Evolutionary conservation across 2,888 invertebrate genomes (phyloP), one percentile per base, ranked within the genome.

Genomic region (Ptilodon capucinus): DNA sequence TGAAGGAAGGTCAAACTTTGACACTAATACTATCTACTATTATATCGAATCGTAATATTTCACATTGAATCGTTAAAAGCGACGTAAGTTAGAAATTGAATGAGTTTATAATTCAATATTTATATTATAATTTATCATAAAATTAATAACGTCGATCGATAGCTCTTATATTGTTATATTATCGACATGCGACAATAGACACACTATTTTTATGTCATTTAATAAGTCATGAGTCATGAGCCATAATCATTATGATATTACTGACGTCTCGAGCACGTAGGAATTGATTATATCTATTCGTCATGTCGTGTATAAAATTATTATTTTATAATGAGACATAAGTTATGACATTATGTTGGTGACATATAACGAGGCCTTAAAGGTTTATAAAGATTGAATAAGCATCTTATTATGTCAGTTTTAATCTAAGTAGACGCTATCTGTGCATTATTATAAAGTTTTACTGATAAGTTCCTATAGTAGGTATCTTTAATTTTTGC

Each of bases 31-130:
- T n/a, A n/a, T 7, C 13, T 40, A n/a, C 39, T 25, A 40, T 40
- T 25, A 9, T 16, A 21, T 14, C 23, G n/a, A 25, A 13, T 25
- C 11, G 16, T 38, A 16, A 46, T 42, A 51, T 51, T 57, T 41
- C 50, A 53, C 50, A 52, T 45, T 46, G 30, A 46, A 50, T 52
- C 48, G 48, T 50, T 46, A 50, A 52, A 44, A 56, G 50, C 42
- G 51, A 40, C 32, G 44, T 35, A 46, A 23, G 11, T 35, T 30
- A 21, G 17, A 41, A 41, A 41, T 42, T 21, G 35, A 48, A 14
- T 21, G 35, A 48, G 13, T 32, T 14, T 8, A 17, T 17, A 35
- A 16, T 9, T 17, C 35, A 9, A 17, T n/a, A 35, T 35, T 51
- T 49, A 32, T 48, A 23, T 46, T 36, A 38, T 46, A 19, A 36